These are phyloP conservation scores for Talpa occidentalis DNA, from an alignment of 2,113 vertebrate species.

Conservation along the genomic window DNA sequence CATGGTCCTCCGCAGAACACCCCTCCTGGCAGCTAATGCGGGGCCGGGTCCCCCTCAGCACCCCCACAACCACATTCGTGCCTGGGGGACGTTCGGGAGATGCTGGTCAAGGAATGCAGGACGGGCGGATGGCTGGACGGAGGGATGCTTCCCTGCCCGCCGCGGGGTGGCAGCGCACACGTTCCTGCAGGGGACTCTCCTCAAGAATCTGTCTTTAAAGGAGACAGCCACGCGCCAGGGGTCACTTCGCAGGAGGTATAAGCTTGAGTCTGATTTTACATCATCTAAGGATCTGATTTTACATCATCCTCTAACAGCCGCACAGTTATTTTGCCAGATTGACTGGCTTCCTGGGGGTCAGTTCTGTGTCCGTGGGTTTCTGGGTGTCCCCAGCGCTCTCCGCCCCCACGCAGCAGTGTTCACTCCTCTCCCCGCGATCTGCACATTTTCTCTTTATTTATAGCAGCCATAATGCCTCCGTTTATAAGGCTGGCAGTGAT, in stretches of 20 bases:
- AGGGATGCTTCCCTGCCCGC: background rate
- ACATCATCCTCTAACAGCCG: background rate
- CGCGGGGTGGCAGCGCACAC: no score
- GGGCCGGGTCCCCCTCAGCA: accelerated
- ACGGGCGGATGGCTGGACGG: accelerated
- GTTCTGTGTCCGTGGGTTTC: background rate
- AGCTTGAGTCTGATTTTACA: background rate
- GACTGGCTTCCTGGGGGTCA: background rate
- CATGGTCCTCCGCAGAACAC: background rate
- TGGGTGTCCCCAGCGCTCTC: background rate
- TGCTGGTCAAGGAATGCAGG: accelerated
- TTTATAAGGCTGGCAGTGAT: background rate
- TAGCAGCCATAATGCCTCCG: background rate
- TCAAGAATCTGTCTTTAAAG: no score
- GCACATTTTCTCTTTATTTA: background rate
- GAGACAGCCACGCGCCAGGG: no score
- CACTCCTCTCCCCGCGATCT: background rate
- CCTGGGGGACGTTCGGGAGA: background rate
- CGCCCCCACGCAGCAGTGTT: background rate
- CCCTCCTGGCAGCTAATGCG: accelerated
- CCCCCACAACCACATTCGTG: background rate
- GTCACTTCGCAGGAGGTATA: no score
- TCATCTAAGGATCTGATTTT: no score
- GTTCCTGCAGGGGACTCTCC: background rate
- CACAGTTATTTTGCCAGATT: background rate